phyloP scores from a whole-genome alignment of 2,113 vertebrate genomes.

The Upupa epops region DNA sequence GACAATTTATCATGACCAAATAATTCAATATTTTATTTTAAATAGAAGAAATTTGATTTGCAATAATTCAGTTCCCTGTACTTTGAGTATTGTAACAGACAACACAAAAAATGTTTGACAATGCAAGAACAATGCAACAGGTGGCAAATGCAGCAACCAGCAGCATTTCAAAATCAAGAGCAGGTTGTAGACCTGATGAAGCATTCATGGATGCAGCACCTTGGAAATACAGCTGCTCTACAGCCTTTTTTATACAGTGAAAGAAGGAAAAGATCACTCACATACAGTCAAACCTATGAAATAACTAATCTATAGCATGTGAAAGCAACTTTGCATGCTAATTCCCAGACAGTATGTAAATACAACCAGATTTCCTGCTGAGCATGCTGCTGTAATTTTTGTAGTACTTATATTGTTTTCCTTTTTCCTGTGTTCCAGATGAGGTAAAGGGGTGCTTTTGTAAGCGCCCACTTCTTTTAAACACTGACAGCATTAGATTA shows the following conservation, averaged over 20 bases:
- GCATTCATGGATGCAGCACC: not conserved
- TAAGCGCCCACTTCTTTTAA: not conserved
- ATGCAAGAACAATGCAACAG: not conserved
- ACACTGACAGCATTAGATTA: not conserved
- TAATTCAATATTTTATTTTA: slow-evolving; percentile 32
- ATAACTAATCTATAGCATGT: not conserved
- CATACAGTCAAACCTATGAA: not conserved
- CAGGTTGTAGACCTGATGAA: not conserved
- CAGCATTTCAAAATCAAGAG: not conserved
- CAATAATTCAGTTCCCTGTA: not conserved
- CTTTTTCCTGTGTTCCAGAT: not conserved
- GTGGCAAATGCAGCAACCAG: not conserved
- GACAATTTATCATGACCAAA: not conserved
- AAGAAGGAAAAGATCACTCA: not conserved
- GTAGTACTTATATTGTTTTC: not conserved
- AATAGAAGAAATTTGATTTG: not conserved
- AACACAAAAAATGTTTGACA: not conserved
- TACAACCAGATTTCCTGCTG: not conserved
- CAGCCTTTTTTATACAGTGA: not conserved
- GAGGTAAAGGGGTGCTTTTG: not conserved
- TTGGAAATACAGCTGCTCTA: not conserved
- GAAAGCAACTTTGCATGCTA: not conserved
- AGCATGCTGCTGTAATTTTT: not conserved
- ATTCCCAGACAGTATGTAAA: not conserved
- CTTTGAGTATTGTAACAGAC: not conserved